These are phyloP conservation scores for Catotricha subobsoleta DNA, from an alignment of 2,888 invertebrate species.

Conservation along the genomic window DNA sequence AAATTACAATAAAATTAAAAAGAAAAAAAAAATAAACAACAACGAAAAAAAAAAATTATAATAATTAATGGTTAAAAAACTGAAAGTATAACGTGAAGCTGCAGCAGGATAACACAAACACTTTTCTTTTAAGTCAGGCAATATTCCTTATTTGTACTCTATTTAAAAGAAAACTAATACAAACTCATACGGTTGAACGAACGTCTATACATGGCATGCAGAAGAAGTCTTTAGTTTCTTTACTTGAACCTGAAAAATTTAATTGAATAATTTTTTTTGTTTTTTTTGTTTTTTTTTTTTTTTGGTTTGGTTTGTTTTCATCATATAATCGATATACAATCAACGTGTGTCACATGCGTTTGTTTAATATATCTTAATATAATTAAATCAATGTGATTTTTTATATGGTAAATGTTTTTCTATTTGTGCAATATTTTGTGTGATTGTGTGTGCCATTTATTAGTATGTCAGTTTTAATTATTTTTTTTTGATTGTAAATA, in stretches of 20 bases:
- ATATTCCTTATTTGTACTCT: no score
- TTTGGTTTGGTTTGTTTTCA: not conserved
- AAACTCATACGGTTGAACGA: conserved; percentile 6
- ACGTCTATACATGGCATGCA: conserved; percentile 15
- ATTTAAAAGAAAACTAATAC: no score
- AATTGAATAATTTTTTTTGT: not conserved
- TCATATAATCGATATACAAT: not conserved
- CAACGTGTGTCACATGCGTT: not conserved
- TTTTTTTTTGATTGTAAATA: no score
- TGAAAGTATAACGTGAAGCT: no score
- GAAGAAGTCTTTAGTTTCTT: conserved; percentile 23
- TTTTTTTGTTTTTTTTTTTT: not conserved
- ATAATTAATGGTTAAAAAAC: no score
- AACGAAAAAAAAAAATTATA: no score
- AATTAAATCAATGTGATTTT: not conserved
- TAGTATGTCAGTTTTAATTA: no score
- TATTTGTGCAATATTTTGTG: not conserved
- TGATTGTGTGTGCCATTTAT: no score
- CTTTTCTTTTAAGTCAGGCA: not conserved
- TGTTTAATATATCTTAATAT: not conserved
- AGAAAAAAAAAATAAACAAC: not conserved
- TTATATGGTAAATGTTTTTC: not conserved
- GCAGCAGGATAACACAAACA: not conserved
- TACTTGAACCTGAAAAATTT: conserved; percentile 16
- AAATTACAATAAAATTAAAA: not conserved